Evolutionary conservation across 2,113 vertebrate species (phyloP), one percentile per base, ranked within the genome.

Genomic region (Hyperoodon ampullatus): DNA sequence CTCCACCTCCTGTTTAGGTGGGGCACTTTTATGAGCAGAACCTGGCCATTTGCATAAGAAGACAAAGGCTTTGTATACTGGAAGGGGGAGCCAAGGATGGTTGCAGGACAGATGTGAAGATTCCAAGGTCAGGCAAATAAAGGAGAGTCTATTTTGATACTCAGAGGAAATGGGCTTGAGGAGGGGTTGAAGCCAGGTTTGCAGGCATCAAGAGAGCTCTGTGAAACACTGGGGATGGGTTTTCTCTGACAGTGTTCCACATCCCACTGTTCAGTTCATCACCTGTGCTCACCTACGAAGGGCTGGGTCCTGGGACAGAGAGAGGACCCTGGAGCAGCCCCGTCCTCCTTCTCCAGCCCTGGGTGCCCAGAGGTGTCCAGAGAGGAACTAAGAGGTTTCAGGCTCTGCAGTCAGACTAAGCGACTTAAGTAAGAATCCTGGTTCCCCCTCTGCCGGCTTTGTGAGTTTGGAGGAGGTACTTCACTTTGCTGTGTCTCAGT

Each of bases 41-140:
- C 60, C 72, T 55, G 87, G 33, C 87, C 23, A 80, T 98, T 97
- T 98, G 90, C 98, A 66, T 98, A 74, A 81, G 87, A 84, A 92
- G 55, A 97, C 88, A 98, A 97, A 96, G 92, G 65, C 66, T 68
- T 71, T 96, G 63, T 97, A 53, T 95, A 47, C 26, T 0, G 18
- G 28, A 44, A 44, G 10, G 13, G 78, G 21, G 70, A 72, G 28
- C 28, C 72, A 35, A 53, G 86, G 65, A 26, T 84, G 47, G 53
- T 60, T 70, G 26, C 0, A 0, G 47, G 78, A 11, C 60, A 70
- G 58, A 60, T 58, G 42, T 44, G 7, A 96, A 50, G 84, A 53
- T 82, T 84, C 60, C 24, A 2, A 71, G 42, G 35, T 33, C 74
- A 95, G 87, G 95, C 95, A 94, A 94, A 97, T 92, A 50, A 65